Conservation (phyloP, 2,797 vertebrate species). For the Crax fasciolata region DNA sequence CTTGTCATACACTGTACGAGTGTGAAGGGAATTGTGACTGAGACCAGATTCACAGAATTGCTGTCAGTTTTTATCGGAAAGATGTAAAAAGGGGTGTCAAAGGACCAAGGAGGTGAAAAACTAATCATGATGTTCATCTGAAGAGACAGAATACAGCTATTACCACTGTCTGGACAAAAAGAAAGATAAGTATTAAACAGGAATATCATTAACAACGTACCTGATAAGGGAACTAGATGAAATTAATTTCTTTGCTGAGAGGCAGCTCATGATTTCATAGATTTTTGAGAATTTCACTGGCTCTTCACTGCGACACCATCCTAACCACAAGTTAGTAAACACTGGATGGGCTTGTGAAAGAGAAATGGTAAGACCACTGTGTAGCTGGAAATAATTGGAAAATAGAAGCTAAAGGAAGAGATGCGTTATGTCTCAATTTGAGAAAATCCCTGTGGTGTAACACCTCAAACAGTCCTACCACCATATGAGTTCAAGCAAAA, state of each 20-base stretch:
- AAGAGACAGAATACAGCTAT: neutral
- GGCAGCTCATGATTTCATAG: neutral
- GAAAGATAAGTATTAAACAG: neutral
- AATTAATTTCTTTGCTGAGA: neutral
- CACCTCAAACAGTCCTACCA: rapidly evolving
- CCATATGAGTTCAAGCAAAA: neutral
- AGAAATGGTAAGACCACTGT: neutral
- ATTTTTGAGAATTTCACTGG: neutral
- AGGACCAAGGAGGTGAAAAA: neutral
- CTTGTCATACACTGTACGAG: rapidly evolving
- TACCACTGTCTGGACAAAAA: neutral
- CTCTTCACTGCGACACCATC: neutral
- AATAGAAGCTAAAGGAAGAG: neutral
- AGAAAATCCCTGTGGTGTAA: neutral
- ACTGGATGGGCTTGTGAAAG: neutral
- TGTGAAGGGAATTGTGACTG: neutral
- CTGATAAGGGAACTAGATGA: neutral
- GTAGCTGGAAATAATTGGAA: neutral
- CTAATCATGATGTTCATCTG: neutral
- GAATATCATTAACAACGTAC: neutral
- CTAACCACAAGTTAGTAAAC: neutral
- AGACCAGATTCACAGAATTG: neutral
- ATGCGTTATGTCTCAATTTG: neutral
- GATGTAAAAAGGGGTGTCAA: neutral
- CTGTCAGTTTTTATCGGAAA: neutral